phyloP scores from a whole-genome alignment of 2,888 invertebrate species.

The Tineola bisselliella region DNA sequence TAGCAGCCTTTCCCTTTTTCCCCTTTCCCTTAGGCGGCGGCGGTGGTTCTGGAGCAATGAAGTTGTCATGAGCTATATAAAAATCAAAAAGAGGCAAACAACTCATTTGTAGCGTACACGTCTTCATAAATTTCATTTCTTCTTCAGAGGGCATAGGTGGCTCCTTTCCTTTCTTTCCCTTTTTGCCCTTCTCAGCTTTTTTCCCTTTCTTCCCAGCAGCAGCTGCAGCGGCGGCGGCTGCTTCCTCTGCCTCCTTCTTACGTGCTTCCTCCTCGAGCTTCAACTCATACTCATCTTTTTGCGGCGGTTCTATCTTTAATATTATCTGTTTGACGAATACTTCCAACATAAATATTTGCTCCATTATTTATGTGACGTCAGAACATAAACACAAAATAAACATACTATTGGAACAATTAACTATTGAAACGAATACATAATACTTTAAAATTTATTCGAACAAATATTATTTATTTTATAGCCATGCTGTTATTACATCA shows the following conservation, averaged over 20 bases:
- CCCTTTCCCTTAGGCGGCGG: slow-evolving; percentile 31
- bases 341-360: slow-evolving; percentile 62
- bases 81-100: slow-evolving; percentile 56
- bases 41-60: slow-evolving; percentile 51
- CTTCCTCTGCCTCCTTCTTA: slow-evolving; percentile 39
- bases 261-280: slow-evolving; percentile 42
- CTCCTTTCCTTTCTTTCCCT: slow-evolving; percentile 45
- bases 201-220: slow-evolving; percentile 22
- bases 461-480: not conserved
- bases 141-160: slow-evolving; percentile 55
- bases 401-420: not conserved
- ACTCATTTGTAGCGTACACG: slow-evolving; percentile 54
- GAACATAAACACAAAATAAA: not conserved
- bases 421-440: not conserved
- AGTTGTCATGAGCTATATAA: slow-evolving; percentile 58
- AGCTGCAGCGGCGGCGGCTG: slow-evolving; percentile 24
- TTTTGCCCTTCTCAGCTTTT: slow-evolving; percentile 25
- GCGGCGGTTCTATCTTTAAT: slow-evolving; percentile 50
- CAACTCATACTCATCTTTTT: slow-evolving; percentile 56
- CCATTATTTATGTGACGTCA: slow-evolving; percentile 30
- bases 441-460: no score
- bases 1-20: slow-evolving; percentile 25
- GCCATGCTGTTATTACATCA: not conserved
- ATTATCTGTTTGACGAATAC: slow-evolving; percentile 53
- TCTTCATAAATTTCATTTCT: slow-evolving; percentile 57